Conservation (phyloP, 1,140 invertebrate genomes). For the Pemphigus obesinymphae region DNA sequence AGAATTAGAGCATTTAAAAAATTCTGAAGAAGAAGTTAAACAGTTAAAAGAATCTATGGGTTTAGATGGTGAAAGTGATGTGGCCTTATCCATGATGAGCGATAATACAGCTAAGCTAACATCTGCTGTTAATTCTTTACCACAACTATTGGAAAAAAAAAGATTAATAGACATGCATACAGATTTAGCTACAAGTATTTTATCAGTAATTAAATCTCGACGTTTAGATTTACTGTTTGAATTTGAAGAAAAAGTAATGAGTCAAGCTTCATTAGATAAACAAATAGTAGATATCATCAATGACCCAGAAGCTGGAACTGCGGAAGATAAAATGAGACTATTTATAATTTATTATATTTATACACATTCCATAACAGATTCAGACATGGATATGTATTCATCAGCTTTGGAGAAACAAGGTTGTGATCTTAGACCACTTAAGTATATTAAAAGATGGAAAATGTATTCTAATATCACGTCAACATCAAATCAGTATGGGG, state of each 20-base stretch:
- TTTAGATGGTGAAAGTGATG: slow-evolving; percentile 70
- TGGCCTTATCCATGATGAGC: slow-evolving; percentile 74
- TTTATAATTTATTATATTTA: slow-evolving; percentile 94
- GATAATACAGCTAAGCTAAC: slow-evolving; percentile 93
- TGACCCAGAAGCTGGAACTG: slow-evolving; percentile 79
- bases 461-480: slow-evolving; percentile 75
- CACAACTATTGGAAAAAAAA: slow-evolving; percentile 95
- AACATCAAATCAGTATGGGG: slow-evolving; percentile 73
- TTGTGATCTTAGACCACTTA: slow-evolving; percentile 76
- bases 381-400: slow-evolving; percentile 76
- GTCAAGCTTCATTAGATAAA: slow-evolving; percentile 68
- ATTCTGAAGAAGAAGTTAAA: slow-evolving; percentile 94
- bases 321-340: slow-evolving; percentile 89
- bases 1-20: slow-evolving; percentile 88
- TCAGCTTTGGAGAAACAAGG: slow-evolving; percentile 70
- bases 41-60: slow-evolving; percentile 89
- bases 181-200: slow-evolving; percentile 87
- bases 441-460: slow-evolving; percentile 88
- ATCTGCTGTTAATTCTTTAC: slow-evolving; percentile 89
- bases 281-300: slow-evolving; percentile 73
- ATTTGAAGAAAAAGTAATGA: slow-evolving; percentile 96
- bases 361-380: slow-evolving; percentile 69
- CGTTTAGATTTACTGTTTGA: slow-evolving; percentile 95
- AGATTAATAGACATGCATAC: slow-evolving; percentile 97
- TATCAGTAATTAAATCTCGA: slow-evolving; percentile 83